Percentiles rank a stretch among this genome's conserved stretches.
Conservation (phyloP, 2,888 invertebrate species). For the Lysandra coridon region DNA sequence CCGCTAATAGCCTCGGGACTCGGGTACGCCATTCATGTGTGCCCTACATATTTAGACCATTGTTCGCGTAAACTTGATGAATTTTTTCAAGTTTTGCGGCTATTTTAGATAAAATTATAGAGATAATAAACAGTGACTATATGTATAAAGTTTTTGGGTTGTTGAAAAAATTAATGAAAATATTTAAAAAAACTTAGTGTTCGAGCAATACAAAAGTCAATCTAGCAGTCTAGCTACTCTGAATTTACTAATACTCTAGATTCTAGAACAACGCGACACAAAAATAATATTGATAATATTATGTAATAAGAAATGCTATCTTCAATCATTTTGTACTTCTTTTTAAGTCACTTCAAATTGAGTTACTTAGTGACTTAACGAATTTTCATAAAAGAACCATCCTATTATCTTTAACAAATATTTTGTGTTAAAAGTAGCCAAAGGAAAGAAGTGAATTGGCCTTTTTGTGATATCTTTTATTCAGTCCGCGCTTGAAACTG, state of each 20-base stretch:
- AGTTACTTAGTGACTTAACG: not conserved
- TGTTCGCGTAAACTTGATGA: conserved; percentile 8
- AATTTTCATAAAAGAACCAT: not conserved
- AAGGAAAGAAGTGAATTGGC: conserved; percentile 13
- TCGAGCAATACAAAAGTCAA: too few relatives aligned
- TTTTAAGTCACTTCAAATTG: not conserved
- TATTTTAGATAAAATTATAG: not conserved
- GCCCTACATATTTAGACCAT: conserved; percentile 41
- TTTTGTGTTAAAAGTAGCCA: conserved; percentile 1
- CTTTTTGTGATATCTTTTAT: conserved; percentile 21
- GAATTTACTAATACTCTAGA: too few relatives aligned
- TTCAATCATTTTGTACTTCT: too few relatives aligned
- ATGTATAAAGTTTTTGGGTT: too few relatives aligned
- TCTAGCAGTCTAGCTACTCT: too few relatives aligned
- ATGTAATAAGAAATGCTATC: too few relatives aligned
- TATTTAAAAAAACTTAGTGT: too few relatives aligned
- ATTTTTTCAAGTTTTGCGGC: not conserved
- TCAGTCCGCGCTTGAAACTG: not conserved
- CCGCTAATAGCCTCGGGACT: conserved; percentile 55
- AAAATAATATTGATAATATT: too few relatives aligned
- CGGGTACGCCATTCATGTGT: conserved; percentile 38
- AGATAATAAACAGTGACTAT: too few relatives aligned
- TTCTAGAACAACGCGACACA: too few relatives aligned
- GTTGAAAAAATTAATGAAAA: too few relatives aligned
- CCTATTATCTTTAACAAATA: not conserved